A percentile compares a stretch with the other conserved stretches of the same genome.
Conservation (phyloP, 2,797 vertebrate genomes). For the Sciurus carolinensis region DNA sequence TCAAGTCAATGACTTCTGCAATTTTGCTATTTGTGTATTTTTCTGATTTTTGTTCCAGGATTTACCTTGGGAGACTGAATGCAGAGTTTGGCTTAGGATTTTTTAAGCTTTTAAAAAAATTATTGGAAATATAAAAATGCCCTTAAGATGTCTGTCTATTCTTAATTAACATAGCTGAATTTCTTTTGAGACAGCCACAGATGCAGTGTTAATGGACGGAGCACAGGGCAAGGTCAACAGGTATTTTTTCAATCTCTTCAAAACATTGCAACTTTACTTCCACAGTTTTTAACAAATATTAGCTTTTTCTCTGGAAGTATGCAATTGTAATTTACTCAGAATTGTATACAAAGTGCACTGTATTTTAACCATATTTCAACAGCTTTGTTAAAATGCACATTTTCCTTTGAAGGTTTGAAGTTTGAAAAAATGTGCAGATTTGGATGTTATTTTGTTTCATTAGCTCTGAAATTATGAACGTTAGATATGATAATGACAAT, state of each 20-base stretch:
- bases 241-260: background rate
- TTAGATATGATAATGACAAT: background rate
- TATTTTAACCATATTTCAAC: background rate
- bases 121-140: slow-evolving; percentile 51
- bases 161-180: slow-evolving; percentile 45
- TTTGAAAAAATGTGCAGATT: background rate
- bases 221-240: background rate
- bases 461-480: slow-evolving; percentile 43
- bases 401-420: slow-evolving; percentile 7
- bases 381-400: slow-evolving; percentile 22
- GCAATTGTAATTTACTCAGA: background rate
- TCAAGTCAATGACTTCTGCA: slow-evolving; percentile 6
- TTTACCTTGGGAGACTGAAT: slow-evolving; percentile 3
- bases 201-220: background rate
- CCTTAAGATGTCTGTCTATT: slow-evolving; percentile 44
- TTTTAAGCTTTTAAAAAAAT: slow-evolving; percentile 20
- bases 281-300: background rate
- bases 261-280: slow-evolving; percentile 34
- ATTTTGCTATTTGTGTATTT: background rate
- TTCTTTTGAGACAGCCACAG: slow-evolving; percentile 35
- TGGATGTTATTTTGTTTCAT: slow-evolving; percentile 15
- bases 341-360: background rate
- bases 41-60: background rate
- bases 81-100: slow-evolving; percentile 18
- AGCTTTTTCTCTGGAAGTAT: background rate